Percentiles rank a stretch among this genome's conserved stretches.
Evolutionary conservation across 1,140 invertebrate species (phyloP).

Genomic region (Zaprionus taronus): DNA sequence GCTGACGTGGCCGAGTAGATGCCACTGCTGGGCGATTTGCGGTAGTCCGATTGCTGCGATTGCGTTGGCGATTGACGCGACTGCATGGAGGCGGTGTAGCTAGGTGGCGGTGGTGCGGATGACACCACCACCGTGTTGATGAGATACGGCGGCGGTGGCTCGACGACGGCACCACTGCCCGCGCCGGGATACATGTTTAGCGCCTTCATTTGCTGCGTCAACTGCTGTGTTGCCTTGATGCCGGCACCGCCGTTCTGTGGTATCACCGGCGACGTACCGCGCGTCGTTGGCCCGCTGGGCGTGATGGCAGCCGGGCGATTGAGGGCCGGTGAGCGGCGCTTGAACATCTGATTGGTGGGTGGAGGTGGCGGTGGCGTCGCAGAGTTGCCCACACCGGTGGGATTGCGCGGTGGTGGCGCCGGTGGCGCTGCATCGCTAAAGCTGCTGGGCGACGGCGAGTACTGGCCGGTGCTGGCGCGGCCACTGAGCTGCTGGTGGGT

Average conservation of each 20-base stretch:
- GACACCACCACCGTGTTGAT: slow-evolving; percentile 89
- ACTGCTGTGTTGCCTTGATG: slow-evolving; percentile 88
- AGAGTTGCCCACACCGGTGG: slow-evolving; percentile 87
- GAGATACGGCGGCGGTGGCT: slow-evolving; percentile 88
- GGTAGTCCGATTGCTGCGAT: slow-evolving; percentile 89
- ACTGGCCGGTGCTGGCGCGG: slow-evolving; percentile 86
- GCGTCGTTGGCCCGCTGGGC: slow-evolving; percentile 85
- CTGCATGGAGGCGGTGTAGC: slow-evolving; percentile 93
- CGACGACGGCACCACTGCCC: slow-evolving; percentile 87
- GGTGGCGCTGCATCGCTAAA: slow-evolving; percentile 89
- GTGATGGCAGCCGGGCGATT: slow-evolving; percentile 84
- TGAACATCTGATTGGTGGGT: slow-evolving; percentile 91
- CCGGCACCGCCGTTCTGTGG: slow-evolving; percentile 84
- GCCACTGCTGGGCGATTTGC: slow-evolving; percentile 88
- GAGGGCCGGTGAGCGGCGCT: slow-evolving; percentile 91
- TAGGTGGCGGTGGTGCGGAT: slow-evolving; percentile 86
- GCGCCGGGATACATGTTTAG: slow-evolving; percentile 90
- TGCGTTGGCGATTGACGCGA: slow-evolving; percentile 94
- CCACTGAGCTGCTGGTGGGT: slow-evolving; percentile 85
- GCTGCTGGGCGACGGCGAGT: slow-evolving; percentile 88
- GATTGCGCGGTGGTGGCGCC: slow-evolving; percentile 87
- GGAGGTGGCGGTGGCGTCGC: slow-evolving; percentile 90
- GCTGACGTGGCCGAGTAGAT: slow-evolving; percentile 93
- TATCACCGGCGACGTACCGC: slow-evolving; percentile 91
- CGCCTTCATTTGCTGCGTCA: slow-evolving; percentile 94